Base-by-base conservation (phyloP, 2,888 invertebrate species). In the Hydroisotoma schaefferi region DNA sequence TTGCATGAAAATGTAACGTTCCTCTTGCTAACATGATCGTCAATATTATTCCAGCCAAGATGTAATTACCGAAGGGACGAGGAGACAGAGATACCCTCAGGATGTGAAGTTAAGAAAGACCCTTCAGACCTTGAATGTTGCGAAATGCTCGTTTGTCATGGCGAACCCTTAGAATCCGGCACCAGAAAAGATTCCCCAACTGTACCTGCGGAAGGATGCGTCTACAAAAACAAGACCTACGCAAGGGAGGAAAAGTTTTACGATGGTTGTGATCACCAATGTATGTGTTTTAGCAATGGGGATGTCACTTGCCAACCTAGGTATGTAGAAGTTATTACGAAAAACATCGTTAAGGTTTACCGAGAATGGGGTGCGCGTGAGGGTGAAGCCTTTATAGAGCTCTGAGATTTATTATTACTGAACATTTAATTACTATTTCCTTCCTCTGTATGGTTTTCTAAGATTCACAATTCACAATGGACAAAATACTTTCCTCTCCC, bases 181-280 rank as follows among this genome's bases (percentile, higher is more conserved):
- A 55, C 57, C 22, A 53, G 63, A 28, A 65, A 69, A 56, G 67
- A 66, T 47, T 59, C 58, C 29, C 58, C 65, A 74, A 76, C 74
- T n/a, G 76, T 78, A 61, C 74, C 77, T 1, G 75, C 77, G 66
- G 82, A 84, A 77, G 80, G 83, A 65, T 82, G 90, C 74, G 75
- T 80, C 2, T 84, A 84, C 70, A 84, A 84, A 15, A 88, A 88
- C 73, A 83, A 83, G 61, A 85, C 87, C 0, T 85, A 89, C 72
- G 79, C 84, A 49, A 81, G 85, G 47, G 88, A 90, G 3, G 84
- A 86, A 68, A 83, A 81, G 20, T 85, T 90, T 77, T 83, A 87
- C 74, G 85, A 90, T 64, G 90, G 85, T n/a, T 94, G 93, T 74
- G 83, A 86, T 55, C 84, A 85, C 74, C 82, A 85, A 37, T 94